Evolutionary conservation across 2,888 invertebrate genomes (phyloP), one percentile per base, ranked within the genome.

Genomic region (Megalurothrips usitatus): DNA sequence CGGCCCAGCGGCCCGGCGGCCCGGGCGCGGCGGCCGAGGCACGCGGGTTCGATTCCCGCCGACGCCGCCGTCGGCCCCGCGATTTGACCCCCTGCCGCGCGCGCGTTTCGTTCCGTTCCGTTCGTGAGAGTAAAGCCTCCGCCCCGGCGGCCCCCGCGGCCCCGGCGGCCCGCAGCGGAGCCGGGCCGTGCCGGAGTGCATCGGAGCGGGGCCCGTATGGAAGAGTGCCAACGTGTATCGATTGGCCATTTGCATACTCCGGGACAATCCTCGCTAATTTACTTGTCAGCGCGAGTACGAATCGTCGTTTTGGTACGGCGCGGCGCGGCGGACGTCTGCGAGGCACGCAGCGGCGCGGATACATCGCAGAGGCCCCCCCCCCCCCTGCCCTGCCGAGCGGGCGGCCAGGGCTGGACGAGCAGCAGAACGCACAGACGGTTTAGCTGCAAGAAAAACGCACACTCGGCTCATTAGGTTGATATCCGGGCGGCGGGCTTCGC

Each of bases 201-300:
- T 19, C 14, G 58, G 19, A 1, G 58, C 58, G 58, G 58, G 6
- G 58, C 14, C 19, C 58, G 58, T 58, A 23, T 26, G 68, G 68
- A 23, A 26, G 68, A 75, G 68, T 26, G 68, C 68, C 68, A 26
- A 4, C 23, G 68, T 11, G 68, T 9, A 75, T 75, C 68, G 26
- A 75, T 11, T 26, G 68, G 68, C 68, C 68, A 75, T 75, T 75
- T 75, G 26, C 68, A 75, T 75, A 75, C 23, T 17, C 58, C 58
- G 17, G 17, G 11, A 58, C 68, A 23, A 75, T 75, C 68, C 23
- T 8, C 68, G 68, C 68, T 75, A 75, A 75, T 75, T 75, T 75
- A 75, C 68, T 75, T 23, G 68, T 75, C 23, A 75, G 68, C 68
- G 58, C 17, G 34, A 58, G 58, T 58, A 19, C 58, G 58, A 14